Percentiles rank a stretch among this genome's conserved stretches.
These are phyloP conservation scores for Folsomia candida DNA, from an alignment of 2,888 invertebrate species.

Conservation along the genomic window DNA sequence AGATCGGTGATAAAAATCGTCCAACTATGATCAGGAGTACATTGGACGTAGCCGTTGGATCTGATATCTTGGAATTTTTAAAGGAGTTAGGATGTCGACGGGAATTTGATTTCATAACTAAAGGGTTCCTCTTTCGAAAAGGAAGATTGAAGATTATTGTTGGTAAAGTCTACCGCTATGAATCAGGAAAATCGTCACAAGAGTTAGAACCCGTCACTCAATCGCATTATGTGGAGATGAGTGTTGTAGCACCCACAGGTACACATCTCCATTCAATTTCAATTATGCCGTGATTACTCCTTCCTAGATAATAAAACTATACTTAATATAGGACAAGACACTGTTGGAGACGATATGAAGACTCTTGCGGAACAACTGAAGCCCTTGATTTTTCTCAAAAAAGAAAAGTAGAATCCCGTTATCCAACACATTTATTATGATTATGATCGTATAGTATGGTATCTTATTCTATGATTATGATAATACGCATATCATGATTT, in stretches of 20 bases:
- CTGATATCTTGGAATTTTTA: conserved; percentile 84
- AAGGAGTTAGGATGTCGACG: conserved; percentile 85
- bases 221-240: conserved; percentile 90
- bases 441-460: no score
- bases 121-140: conserved; percentile 93
- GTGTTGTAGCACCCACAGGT: conserved; percentile 81
- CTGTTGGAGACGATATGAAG: conserved; percentile 93
- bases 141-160: conserved; percentile 96
- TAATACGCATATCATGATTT: no score
- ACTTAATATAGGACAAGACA: conserved; percentile 94
- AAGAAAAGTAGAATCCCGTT: conserved; percentile 93
- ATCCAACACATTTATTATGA: no score
- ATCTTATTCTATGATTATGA: no score
- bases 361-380: conserved; percentile 90
- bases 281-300: no score
- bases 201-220: conserved; percentile 82
- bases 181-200: conserved; percentile 65
- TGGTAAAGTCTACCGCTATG: conserved; percentile 82
- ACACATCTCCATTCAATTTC: no score
- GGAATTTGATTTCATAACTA: conserved; percentile 90
- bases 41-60: conserved; percentile 87
- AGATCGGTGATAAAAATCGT: conserved; percentile 70
- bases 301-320: no score
- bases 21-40: conserved; percentile 88
- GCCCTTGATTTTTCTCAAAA: conserved; percentile 86